Percentiles rank a stretch among this genome's conserved stretches.
Conservation (phyloP, 2,797 vertebrate species). For the Argyrosomus regius region DNA sequence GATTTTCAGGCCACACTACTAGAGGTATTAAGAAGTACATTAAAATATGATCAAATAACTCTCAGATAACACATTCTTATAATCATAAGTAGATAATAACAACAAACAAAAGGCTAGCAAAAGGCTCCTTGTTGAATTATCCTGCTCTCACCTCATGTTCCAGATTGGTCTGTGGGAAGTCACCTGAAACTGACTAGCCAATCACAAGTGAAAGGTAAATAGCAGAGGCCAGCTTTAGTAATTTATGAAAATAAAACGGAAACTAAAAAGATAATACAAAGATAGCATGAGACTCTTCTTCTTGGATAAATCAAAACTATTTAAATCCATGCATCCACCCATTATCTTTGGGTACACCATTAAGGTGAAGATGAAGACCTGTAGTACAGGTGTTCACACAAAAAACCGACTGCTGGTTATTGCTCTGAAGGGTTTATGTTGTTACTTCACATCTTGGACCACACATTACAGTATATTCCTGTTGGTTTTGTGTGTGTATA, state of each 20-base stretch:
- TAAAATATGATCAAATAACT: not conserved
- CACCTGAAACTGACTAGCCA: no score
- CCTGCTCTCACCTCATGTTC: no score
- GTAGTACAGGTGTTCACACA: conserved; percentile 8
- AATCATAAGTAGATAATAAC: not conserved
- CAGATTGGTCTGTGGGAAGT: no score
- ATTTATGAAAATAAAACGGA: not conserved
- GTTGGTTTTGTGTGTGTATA: no score
- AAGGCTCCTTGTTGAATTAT: no score
- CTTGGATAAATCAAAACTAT: not conserved
- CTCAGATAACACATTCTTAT: not conserved
- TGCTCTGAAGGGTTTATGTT: no score
- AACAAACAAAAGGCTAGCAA: no score
- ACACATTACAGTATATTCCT: no score
- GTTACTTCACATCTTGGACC: no score
- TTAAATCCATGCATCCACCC: not conserved
- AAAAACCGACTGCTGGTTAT: no score
- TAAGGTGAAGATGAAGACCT: not conserved
- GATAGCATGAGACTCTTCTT: not conserved
- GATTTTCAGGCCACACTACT: not conserved
- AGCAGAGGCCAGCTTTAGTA: no score
- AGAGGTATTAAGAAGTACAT: not conserved
- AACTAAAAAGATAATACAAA: not conserved
- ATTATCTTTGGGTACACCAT: not conserved
- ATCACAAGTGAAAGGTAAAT: no score